Percentiles rank a stretch among this genome's conserved stretches.
Conservation (phyloP, 2,888 invertebrate species). For the Peribatodes rhomboidaria region DNA sequence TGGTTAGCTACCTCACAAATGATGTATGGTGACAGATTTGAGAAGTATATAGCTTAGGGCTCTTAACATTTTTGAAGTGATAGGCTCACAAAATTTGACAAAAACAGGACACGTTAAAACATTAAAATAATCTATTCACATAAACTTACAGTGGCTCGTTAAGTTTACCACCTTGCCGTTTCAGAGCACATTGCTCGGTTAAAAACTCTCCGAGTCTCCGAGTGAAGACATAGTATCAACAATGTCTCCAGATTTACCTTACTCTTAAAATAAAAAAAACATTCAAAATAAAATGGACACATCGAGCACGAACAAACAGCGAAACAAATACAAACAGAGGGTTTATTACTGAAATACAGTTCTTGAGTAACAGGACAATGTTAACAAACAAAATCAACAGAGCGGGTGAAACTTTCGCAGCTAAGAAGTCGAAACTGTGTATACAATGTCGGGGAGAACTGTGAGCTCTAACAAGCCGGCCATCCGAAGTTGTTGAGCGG, state of each 20-base stretch:
- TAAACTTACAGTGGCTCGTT: neutral
- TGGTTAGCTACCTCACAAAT: constrained; percentile 3
- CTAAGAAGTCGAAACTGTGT: constrained; percentile 80
- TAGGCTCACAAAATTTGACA: neutral
- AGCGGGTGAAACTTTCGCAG: constrained; percentile 76
- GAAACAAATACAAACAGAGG: constrained; percentile 53
- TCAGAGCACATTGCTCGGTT: neutral
- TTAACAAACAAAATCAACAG: constrained; percentile 79
- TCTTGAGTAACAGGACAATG: constrained; percentile 69
- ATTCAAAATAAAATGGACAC: constrained; percentile 41
- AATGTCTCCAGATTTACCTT: constrained; percentile 38
- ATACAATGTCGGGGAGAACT: constrained; percentile 73
- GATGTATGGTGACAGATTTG: neutral
- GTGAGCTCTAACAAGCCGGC: constrained; percentile 79
- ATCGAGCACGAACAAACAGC: constrained; percentile 45
- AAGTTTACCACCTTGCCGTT: constrained; percentile 1
- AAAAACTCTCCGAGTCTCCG: neutral
- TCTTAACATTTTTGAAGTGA: too few species aligned
- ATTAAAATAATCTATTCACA: neutral
- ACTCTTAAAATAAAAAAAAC: constrained; percentile 36
- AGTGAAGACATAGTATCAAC: constrained; percentile 28
- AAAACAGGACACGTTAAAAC: neutral
- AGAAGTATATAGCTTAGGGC: neutral
- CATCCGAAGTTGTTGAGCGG: constrained; percentile 80
- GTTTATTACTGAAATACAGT: constrained; percentile 55